Conservation (phyloP, 2,113 vertebrate genomes). For the Euleptes europaea region DNA sequence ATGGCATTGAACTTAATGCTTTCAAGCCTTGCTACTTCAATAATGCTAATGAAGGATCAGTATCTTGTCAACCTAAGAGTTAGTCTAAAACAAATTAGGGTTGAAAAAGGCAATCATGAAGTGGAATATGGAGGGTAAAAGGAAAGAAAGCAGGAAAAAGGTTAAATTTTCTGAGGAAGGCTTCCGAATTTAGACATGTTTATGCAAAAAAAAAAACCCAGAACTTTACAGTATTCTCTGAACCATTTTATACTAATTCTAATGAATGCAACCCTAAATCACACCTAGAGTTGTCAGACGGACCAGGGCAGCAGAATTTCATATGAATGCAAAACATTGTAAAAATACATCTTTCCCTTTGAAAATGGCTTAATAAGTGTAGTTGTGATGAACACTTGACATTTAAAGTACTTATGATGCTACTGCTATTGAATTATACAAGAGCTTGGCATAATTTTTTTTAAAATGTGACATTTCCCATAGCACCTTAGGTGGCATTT, state of each 20-base stretch:
- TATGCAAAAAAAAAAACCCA: not conserved
- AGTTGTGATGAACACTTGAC: not conserved
- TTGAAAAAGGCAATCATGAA: not conserved
- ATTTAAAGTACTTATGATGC: not conserved
- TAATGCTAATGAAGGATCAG: not conserved
- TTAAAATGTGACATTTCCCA: not conserved
- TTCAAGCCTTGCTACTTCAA: not conserved
- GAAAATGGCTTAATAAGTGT: not conserved
- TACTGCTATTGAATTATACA: not conserved
- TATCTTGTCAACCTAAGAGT: not conserved
- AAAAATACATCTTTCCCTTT: not conserved
- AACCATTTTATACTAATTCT: not conserved
- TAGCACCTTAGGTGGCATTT: not conserved
- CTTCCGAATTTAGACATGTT: slow-evolving; percentile 4
- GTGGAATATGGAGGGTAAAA: not conserved
- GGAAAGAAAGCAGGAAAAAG: not conserved
- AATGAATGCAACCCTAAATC: not conserved
- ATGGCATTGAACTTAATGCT: not conserved
- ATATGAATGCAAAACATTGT: not conserved
- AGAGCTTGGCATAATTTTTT: not conserved
- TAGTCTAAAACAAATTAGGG: not conserved
- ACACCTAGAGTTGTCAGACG: not conserved
- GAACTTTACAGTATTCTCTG: not conserved
- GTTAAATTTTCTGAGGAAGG: not conserved
- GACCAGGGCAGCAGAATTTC: not conserved